phyloP scores from a whole-genome alignment of 2,888 invertebrate genomes.

The Microctonus hyperodae region DNA sequence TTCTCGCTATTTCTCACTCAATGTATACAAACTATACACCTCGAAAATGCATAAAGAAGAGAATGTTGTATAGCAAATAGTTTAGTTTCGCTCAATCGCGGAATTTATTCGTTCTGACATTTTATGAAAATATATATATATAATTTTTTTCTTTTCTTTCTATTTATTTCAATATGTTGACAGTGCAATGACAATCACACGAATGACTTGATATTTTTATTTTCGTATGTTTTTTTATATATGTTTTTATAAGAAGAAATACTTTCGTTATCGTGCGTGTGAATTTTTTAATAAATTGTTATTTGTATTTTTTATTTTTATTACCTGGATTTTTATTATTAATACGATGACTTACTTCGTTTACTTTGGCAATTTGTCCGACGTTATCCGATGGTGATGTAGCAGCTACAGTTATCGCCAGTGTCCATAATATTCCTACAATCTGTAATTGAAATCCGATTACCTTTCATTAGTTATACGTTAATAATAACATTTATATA shows the following conservation, averaged over 20 bases:
- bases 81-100: not conserved
- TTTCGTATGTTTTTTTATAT: too few relatives aligned
- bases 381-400: conserved; percentile 62
- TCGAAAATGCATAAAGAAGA: conserved; percentile 1
- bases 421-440: conserved; percentile 51
- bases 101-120: not conserved
- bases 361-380: conserved; percentile 58
- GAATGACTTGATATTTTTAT: conserved; percentile 1
- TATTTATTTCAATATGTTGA: not conserved
- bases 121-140: not conserved
- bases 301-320: not conserved
- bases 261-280: not conserved
- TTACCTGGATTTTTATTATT: conserved; percentile 11
- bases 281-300: too few relatives aligned
- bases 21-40: not conserved
- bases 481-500: not conserved
- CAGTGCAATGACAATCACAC: not conserved
- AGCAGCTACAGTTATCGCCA: conserved; percentile 53
- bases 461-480: not conserved
- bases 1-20: not conserved
- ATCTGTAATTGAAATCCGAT: conserved; percentile 51
- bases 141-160: not conserved
- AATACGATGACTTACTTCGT: conserved; percentile 57
- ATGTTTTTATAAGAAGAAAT: not conserved
- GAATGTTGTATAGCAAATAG: conserved; percentile 13